These are phyloP conservation scores for Plemyria rubiginata DNA, from an alignment of 2,888 invertebrate genomes.

Conservation along the genomic window DNA sequence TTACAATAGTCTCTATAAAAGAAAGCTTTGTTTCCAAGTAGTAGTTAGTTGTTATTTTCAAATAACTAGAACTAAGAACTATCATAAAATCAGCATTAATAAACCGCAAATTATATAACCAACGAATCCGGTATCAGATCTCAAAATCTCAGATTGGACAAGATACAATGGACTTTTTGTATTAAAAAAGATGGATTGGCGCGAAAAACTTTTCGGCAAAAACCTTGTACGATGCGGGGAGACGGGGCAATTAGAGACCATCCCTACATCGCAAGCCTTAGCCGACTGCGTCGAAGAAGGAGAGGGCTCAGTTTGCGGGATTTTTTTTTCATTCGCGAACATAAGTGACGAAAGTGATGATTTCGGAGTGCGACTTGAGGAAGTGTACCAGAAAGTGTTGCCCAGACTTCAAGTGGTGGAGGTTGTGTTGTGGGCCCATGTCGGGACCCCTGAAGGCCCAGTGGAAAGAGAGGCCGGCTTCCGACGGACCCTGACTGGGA, in stretches of 20 bases:
- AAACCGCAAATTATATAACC: conserved; percentile 41
- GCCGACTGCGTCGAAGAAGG: conserved; percentile 77
- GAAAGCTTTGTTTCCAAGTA: neutral
- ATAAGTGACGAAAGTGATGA: conserved; percentile 88
- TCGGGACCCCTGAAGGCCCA: conserved; percentile 84
- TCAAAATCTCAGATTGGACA: conserved; percentile 7
- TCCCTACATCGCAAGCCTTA: conserved; percentile 75
- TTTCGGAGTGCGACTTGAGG: conserved; percentile 86
- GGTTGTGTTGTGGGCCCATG: conserved; percentile 88
- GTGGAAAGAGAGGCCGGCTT: conserved; percentile 88
- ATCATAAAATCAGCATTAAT: conserved; percentile 14
- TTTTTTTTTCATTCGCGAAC: conserved; percentile 90
- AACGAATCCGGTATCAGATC: neutral
- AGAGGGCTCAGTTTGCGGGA: conserved; percentile 84
- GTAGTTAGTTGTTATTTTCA: too few relatives aligned
- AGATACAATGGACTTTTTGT: conserved; percentile 17
- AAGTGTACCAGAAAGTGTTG: conserved; percentile 81
- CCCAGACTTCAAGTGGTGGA: conserved; percentile 87
- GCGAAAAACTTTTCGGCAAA: conserved; percentile 86
- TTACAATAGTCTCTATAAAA: neutral
- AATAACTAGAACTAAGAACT: neutral
- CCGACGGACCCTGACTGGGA: conserved; percentile 84
- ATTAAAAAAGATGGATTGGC: conserved; percentile 78
- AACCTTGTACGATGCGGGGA: conserved; percentile 81
- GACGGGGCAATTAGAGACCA: conserved; percentile 75